Evolutionary conservation across 1,140 invertebrate genomes (phyloP), one percentile per base, ranked within the genome.

Genomic region (Diploscapter pachys): DNA sequence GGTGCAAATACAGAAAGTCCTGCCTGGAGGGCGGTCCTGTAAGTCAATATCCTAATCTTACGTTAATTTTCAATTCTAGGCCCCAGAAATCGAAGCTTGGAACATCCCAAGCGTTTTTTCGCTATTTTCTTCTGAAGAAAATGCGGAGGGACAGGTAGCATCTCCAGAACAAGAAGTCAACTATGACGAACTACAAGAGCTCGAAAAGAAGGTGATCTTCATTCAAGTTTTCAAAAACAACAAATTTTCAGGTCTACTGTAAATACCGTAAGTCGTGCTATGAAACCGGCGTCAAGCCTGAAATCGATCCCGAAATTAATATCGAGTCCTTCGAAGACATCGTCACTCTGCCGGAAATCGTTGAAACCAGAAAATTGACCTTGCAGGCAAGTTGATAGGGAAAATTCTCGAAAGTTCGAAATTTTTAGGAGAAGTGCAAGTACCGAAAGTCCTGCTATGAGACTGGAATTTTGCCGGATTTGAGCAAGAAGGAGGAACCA

Each of bases 211-310:
- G 56, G 31, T 31, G 31, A 31, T 31, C 31, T 31, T 1, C 31
- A 31, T 31, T 31, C 31, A 31, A 31, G 31, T 31, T 31, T 31
- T 31, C 31, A 31, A 31, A 31, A 31, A 31, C 31, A 31, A 31
- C 31, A 31, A 31, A 31, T 1, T 31, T 1, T 31, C 31, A 31
- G 31, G 9, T 78, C 6, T 66, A 64, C 52, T 79, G 78, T 51
- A 79, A 79, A 62, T 79, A 79, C 56, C 9, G 78, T 9, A 79
- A 79, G n/a, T 66, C 69, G 63, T 83, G 82, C 66, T 83, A 83
- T 61, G 57, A 80, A 61, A 83, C 65, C 57, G 82, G 79, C 67
- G 66, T 63, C 48, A 65, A 65, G 5, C 78, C 78, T 13, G 72
- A 83, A 67, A 73, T 76, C 53, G 75, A 72, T 6, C 64, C 53